Percentiles rank a stretch among this genome's conserved stretches.
phyloP scores from a whole-genome alignment of 2,888 invertebrate genomes.

The Cheilosia soror region DNA sequence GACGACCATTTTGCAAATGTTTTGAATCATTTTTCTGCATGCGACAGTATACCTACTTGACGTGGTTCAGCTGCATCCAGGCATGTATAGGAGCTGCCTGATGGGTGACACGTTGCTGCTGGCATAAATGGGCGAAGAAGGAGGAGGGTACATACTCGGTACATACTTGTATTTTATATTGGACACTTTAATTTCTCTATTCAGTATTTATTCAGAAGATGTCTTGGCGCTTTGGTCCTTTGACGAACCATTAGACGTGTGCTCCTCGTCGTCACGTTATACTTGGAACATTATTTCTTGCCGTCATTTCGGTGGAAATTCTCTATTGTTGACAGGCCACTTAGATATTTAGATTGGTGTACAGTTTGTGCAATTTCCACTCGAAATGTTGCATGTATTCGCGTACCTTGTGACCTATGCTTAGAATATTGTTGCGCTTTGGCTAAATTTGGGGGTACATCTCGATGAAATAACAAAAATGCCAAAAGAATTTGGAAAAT shows the following conservation, averaged over 20 bases:
- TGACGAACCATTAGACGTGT: neutral
- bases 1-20: neutral
- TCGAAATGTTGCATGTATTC: too few species aligned
- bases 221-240: neutral
- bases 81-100: neutral
- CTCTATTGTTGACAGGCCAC: neutral
- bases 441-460: too few species aligned
- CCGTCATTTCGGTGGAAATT: neutral
- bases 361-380: too few species aligned
- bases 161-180: neutral
- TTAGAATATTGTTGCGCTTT: too few species aligned
- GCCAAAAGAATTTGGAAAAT: too few species aligned
- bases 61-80: neutral
- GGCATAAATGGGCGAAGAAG: neutral
- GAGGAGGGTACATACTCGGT: neutral
- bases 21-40: slow-evolving; percentile 4
- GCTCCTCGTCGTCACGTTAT: neutral
- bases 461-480: too few species aligned
- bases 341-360: neutral
- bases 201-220: neutral
- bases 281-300: neutral
- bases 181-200: neutral
- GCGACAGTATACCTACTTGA: neutral
- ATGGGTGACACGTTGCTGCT: neutral
- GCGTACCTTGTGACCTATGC: too few species aligned